phyloP scores from a whole-genome alignment of 2,113 vertebrate genomes.

The Lutjanus erythropterus region DNA sequence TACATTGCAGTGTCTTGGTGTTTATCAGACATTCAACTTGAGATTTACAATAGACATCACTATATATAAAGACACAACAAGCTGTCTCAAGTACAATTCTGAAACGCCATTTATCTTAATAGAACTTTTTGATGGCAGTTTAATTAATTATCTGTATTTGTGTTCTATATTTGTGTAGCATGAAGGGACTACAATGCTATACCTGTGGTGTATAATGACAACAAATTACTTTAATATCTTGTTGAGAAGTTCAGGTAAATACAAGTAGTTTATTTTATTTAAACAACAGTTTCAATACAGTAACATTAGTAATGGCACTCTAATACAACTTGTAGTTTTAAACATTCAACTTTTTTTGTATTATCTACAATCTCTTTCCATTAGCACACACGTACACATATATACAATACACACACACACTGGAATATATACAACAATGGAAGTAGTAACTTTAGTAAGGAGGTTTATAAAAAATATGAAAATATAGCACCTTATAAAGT shows the following conservation, averaged over 20 bases:
- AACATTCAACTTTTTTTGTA: conserved; percentile 19
- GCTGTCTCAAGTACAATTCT: neutral
- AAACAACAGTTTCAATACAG: conserved; percentile 4
- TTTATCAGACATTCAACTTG: neutral
- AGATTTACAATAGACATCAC: neutral
- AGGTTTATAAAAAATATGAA: conserved; percentile 65
- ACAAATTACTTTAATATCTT: too few species aligned
- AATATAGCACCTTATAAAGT: conserved; percentile 48
- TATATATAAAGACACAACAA: neutral
- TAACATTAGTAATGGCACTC: conserved; percentile 15
- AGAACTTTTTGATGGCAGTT: too few species aligned
- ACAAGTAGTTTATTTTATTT: conserved; percentile 30
- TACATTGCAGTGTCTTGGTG: neutral
- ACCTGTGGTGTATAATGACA: too few species aligned
- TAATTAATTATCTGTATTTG: too few species aligned
- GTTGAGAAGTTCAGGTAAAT: conserved; percentile 1
- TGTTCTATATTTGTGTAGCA: too few species aligned
- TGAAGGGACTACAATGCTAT: too few species aligned
- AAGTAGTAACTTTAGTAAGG: conserved; percentile 9
- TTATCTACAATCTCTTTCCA: neutral
- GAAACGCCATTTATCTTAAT: neutral
- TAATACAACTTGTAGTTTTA: conserved; percentile 27
- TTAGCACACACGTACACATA: conserved; percentile 11
- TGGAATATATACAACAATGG: conserved; percentile 40
- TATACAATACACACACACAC: conserved; percentile 14